Base-by-base conservation (phyloP, 2,113 vertebrate genomes). In the Ailurus styani region DNA sequence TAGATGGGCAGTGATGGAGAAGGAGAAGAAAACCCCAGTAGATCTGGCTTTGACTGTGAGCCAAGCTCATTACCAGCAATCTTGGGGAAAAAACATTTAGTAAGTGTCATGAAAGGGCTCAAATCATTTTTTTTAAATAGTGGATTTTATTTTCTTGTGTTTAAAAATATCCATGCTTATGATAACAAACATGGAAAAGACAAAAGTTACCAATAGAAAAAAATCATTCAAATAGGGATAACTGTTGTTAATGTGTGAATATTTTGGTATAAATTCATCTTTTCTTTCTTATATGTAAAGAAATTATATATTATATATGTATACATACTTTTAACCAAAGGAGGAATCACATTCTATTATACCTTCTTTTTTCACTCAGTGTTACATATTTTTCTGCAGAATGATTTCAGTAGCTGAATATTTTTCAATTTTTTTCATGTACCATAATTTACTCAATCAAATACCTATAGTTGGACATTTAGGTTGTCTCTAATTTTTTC, bases 381-480 rank as follows among this genome's bases (percentile, higher is more conserved):
- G 82, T 83, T 94, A 54, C 18, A 12, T 55, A 68, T 96, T 95
- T 90, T 95, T 96, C 52, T 93, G n/a, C 37, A 95, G 90, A 79
- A 87, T 97, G 34, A 89, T 83, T 96, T 95, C 94, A 94, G 91
- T 92, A 93, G 64, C 34, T 85, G 40, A 90, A 89, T 54, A 95
- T 96, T 93, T 90, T 79, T 96, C 73, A 54, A 66, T 93, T 55
- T 95, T 92, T 90, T 93, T 94, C 40, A 90, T 57, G 40, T 60
- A 54, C 34, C 13, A 25, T 87, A 94, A 81, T 96, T 97, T 97
- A 90, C 12, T 83, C 82, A 97, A 66, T 97, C 95, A 97, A 84
- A 82, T 14, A 14, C 42, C 57, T 94, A 94, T 94, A 96, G 85
- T 88, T 95, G 82, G 88, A 86, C 62, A 90, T 90, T 95, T 87